Conservation (phyloP, 2,888 invertebrate species). For the Ophraella communa region DNA sequence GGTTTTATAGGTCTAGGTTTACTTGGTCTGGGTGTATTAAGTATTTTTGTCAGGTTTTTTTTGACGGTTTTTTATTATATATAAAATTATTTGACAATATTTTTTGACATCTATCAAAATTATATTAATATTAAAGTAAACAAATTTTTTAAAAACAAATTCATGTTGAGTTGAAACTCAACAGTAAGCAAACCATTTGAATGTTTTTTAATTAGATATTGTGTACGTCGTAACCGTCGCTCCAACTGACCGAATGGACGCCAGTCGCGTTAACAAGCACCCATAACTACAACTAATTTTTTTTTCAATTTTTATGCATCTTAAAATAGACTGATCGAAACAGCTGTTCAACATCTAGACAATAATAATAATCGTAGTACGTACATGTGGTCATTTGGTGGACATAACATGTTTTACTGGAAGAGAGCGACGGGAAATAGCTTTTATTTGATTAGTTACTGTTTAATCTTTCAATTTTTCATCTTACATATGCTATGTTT, state of each 20-base stretch:
- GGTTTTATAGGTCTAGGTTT: too few species aligned
- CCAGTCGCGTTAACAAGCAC: conserved; percentile 39
- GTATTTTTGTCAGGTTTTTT: too few species aligned
- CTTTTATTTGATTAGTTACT: conserved; percentile 4
- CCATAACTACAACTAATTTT: conserved; percentile 40
- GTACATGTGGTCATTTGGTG: conserved; percentile 50
- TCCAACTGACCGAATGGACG: neutral
- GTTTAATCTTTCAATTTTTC: conserved; percentile 7
- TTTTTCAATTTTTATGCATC: conserved; percentile 41
- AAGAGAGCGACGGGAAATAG: conserved; percentile 1
- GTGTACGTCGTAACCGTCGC: neutral
- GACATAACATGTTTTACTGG: conserved; percentile 30
- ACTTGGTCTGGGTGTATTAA: too few species aligned
- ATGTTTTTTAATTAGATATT: neutral
- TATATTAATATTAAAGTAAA: too few species aligned
- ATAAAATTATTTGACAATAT: too few species aligned
- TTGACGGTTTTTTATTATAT: too few species aligned
- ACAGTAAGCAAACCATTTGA: too few species aligned
- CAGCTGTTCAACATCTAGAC: conserved; percentile 47
- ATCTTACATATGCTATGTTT: neutral
- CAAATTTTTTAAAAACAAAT: neutral
- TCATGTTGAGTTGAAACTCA: too few species aligned
- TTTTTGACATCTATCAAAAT: too few species aligned
- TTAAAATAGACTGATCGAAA: conserved; percentile 45
- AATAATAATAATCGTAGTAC: conserved; percentile 43